Evolutionary conservation across 1,140 invertebrate species (phyloP), one percentile per base, ranked within the genome.

Genomic region (Nasonia vitripennis): DNA sequence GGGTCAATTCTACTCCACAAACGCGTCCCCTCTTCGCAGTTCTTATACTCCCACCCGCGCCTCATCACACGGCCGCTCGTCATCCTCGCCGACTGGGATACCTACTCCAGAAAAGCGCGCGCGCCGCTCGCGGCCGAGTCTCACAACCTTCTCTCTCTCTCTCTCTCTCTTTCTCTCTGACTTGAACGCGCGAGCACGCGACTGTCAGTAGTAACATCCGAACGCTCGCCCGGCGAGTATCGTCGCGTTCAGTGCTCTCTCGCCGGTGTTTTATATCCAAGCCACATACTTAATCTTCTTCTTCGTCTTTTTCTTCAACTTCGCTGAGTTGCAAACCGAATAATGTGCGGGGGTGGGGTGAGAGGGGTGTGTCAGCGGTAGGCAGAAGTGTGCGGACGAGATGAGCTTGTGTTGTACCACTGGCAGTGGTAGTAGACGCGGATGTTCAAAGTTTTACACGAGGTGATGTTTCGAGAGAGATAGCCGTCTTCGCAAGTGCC

Each of bases 11-110:
- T 48, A 48, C 48, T 12, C 12, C 2, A 5, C 12, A 51, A 17
- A 12, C 14, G 12, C 12, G 12, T 17, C 48, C 55, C 55, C 17
- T n/a, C 75, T 67, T n/a, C 37, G 48, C 12, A 55, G 62, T 71
- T 62, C 27, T 0, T 71, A 5, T 71, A 70, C 82, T 68, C 77
- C 31, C 87, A 88, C 87, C 89, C 89, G 88, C 88, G 84, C 86
- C 75, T 51, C 83, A 84, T 86, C 87, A 87, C 45, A 86, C 34
- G n/a, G 23, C 23, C 12, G 3, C 51, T 31, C 70, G 73, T 48
- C 34, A 20, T 79, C n/a, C 34, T 11, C n/a, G 55, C 20, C 27
- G 27, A 27, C 27, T 27, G 27, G 14, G 14, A 51, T 17, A 51
- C 78, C 9, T 31, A 31, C 68, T 34, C 68, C 73, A 84, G 87